Percentiles rank a stretch among this genome's conserved stretches.
These are phyloP conservation scores for Proales similis DNA, from an alignment of 1,140 invertebrate species.

Conservation along the genomic window DNA sequence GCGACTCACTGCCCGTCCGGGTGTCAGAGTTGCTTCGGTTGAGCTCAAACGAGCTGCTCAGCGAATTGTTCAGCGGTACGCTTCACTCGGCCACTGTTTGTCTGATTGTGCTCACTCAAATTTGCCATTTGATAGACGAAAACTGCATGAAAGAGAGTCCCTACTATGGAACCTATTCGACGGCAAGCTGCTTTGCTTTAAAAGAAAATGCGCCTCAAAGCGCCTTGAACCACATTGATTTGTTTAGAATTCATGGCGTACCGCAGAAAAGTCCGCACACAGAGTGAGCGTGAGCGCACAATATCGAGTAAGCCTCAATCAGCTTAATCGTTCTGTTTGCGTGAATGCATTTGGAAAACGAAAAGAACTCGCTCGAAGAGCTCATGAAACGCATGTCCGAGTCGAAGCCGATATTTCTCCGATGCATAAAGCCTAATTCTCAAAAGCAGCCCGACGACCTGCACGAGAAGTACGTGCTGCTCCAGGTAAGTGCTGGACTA, in stretches of 20 bases:
- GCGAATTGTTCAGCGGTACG: conserved; percentile 21
- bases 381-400: conserved; percentile 65
- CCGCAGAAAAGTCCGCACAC: conserved; percentile 8
- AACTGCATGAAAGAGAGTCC: too few relatives aligned
- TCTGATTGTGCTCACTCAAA: too few relatives aligned
- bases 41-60: conserved; percentile 17
- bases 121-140: too few relatives aligned
- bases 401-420: conserved; percentile 65
- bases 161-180: too few relatives aligned
- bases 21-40: conserved; percentile 18
- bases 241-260: conserved; percentile 15
- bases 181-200: too few relatives aligned
- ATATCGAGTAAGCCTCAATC: conserved; percentile 12
- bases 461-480: conserved; percentile 64
- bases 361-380: conserved; percentile 26
- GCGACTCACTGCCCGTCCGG: conserved; percentile 62
- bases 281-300: conserved; percentile 22
- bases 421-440: conserved; percentile 73
- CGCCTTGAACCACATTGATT: too few relatives aligned
- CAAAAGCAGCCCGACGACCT: conserved; percentile 63
- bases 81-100: conserved; percentile 8
- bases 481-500: too few relatives aligned
- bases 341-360: background rate
- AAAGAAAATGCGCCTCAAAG: too few relatives aligned
- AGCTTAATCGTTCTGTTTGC: background rate